A percentile compares a stretch with the other conserved stretches of the same genome.
Conservation (phyloP, 2,797 vertebrate species). For the Gymnothorax reevesii region DNA sequence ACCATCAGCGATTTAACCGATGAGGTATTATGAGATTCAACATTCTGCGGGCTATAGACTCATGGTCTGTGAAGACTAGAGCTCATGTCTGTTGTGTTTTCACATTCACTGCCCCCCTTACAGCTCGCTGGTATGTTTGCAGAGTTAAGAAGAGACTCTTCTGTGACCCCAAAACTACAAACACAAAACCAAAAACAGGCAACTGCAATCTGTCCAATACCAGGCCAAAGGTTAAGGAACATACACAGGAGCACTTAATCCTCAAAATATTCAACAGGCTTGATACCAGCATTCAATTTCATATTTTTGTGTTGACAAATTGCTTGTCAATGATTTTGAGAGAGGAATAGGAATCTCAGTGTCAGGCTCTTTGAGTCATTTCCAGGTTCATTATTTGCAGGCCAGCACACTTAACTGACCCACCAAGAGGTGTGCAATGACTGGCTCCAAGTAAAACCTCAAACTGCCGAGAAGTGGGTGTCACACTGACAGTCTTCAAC, state of each 20-base stretch:
- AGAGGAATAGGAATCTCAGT: background rate
- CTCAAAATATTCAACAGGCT: background rate
- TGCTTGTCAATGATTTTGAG: background rate
- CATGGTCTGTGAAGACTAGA: background rate
- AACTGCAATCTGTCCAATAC: background rate
- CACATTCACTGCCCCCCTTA: background rate
- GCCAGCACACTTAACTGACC: background rate
- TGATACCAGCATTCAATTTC: background rate
- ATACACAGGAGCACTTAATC: background rate
- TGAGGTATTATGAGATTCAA: background rate
- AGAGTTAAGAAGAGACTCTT: background rate
- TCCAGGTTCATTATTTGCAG: background rate
- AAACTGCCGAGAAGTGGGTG: background rate
- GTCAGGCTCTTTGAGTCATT: background rate
- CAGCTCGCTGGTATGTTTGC: background rate
- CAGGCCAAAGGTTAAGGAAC: background rate
- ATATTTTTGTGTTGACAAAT: background rate
- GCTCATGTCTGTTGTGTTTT: background rate
- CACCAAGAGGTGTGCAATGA: background rate
- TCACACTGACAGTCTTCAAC: background rate
- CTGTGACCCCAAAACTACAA: background rate
- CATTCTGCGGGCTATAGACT: background rate
- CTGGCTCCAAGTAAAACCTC: background rate
- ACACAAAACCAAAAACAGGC: background rate
- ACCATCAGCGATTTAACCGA: background rate